phyloP scores from a whole-genome alignment of 2,888 invertebrate genomes.

The Callyntrura sp. region DNA sequence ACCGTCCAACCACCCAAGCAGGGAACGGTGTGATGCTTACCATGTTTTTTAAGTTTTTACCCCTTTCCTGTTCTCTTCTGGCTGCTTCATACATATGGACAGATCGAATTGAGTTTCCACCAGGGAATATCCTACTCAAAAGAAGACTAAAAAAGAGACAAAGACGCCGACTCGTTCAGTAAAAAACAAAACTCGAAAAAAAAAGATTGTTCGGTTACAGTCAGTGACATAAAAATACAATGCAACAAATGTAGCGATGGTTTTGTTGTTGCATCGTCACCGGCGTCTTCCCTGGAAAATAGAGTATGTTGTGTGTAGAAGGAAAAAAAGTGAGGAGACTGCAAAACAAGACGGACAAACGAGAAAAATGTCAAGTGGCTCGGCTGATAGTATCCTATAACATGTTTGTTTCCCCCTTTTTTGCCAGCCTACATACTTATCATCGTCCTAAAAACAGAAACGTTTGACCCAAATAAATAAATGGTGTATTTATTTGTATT shows the following conservation, averaged over 20 bases:
- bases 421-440: slow-evolving; percentile 14
- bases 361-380: slow-evolving; percentile 66
- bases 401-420: slow-evolving; percentile 22
- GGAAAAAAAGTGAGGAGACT: background rate
- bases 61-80: slow-evolving; percentile 46
- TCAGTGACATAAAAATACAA: background rate
- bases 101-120: slow-evolving; percentile 36
- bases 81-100: slow-evolving; percentile 6
- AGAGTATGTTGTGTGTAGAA: too few relatives aligned
- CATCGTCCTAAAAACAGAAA: slow-evolving; percentile 44
- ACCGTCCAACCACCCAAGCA: slow-evolving; percentile 55
- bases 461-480: slow-evolving; percentile 70
- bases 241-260: slow-evolving; percentile 25
- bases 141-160: slow-evolving; percentile 27
- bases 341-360: slow-evolving; percentile 38
- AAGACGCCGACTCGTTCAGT: background rate
- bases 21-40: slow-evolving; percentile 48
- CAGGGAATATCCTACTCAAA: slow-evolving; percentile 50
- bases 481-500: slow-evolving; percentile 50
- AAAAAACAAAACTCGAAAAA: slow-evolving; percentile 13
- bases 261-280: slow-evolving; percentile 19
- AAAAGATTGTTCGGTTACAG: slow-evolving; percentile 33
- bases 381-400: slow-evolving; percentile 3
- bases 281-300: background rate
- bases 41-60: slow-evolving; percentile 42